These are phyloP conservation scores for Papilio protenor DNA, from an alignment of 2,888 invertebrate genomes.

Conservation along the genomic window DNA sequence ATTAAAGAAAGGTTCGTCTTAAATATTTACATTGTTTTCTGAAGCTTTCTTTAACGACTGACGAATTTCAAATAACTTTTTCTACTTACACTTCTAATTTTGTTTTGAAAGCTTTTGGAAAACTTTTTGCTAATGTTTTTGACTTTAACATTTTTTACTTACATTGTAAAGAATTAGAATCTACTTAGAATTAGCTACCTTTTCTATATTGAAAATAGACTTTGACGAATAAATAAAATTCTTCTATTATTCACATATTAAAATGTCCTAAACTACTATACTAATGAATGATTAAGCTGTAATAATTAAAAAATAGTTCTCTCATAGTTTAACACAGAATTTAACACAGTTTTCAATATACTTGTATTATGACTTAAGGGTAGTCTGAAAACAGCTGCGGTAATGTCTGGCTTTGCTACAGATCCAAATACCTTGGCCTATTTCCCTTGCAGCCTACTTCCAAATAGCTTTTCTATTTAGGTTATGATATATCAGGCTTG, in stretches of 20 bases:
- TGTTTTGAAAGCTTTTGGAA: conserved; percentile 23
- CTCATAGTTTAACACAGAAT: not conserved
- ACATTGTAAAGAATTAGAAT: not conserved
- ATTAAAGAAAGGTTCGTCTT: not conserved
- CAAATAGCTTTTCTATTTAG: conserved; percentile 6
- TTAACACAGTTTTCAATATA: not conserved
- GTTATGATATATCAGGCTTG: not conserved
- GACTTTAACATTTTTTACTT: not conserved
- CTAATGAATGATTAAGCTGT: too few relatives aligned
- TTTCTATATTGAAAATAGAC: too few relatives aligned
- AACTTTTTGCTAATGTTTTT: conserved; percentile 13
- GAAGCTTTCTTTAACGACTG: conserved; percentile 38
- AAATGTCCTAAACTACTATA: too few relatives aligned
- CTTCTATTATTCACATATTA: too few relatives aligned
- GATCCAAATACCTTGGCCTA: conserved; percentile 4
- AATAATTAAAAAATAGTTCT: too few relatives aligned
- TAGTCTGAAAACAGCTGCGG: not conserved
- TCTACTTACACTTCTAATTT: conserved; percentile 16
- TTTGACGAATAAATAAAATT: too few relatives aligned
- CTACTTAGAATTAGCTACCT: too few relatives aligned
- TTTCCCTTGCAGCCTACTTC: not conserved
- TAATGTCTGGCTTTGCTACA: not conserved
- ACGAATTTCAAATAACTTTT: conserved; percentile 14
- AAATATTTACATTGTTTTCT: conserved; percentile 41
- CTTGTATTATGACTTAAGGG: not conserved